Evolutionary conservation across 37 sponge, comb jelly and placozoan genomes (phyloP), one percentile per base, ranked within the genome.

Genomic region (Halichondria panicea): DNA sequence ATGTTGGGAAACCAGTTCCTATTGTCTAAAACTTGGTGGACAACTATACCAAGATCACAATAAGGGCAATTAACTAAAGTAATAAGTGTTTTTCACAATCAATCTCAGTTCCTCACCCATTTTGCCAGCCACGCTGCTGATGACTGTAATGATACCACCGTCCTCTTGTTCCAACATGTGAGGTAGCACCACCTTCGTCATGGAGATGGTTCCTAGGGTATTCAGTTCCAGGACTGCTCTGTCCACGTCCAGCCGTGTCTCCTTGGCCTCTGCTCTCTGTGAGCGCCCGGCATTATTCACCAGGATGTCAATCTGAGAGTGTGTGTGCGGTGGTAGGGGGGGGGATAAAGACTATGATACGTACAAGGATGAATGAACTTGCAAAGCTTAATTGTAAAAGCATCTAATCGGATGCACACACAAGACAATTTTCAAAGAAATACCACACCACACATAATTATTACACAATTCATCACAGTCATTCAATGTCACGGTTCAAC

Each of bases 271-370:
- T 0, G 79, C 81, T 44, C 94, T 79, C 74, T 90, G 92, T n/a
- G 95, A 87, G 22, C 88, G 80, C 37, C 94, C 97, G 54, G 94
- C 97, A 67, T 97, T 97, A 75, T 93, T 93, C 44, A 97, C 89
- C 52, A 97, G 89, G 59, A 74, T 48, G 46, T 97, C 97, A 75
- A 97, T 86, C 90, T 93, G 40, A 8, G 63, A 43, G 8, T n/a
- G n/a, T n/a, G n/a, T n/a, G n/a, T n/a, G n/a, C n/a, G n/a, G n/a
- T 31, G 63, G 31, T 2, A 8, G 24, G 60, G 27, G 45, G 33
- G 76, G 55, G 55, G 6, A 36, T 15, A 5, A 22, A 21, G 45
- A 21, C 12, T 1, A 12, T 39, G 5, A 68, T 11, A 28, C 70
- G 7, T 30, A 68, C 70, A 68, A 34, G n/a, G 24, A 27, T 39